Percentiles rank a stretch among this genome's conserved stretches.
phyloP scores from a whole-genome alignment of 2,888 invertebrate species.

The Lordiphosa fenestrarum region DNA sequence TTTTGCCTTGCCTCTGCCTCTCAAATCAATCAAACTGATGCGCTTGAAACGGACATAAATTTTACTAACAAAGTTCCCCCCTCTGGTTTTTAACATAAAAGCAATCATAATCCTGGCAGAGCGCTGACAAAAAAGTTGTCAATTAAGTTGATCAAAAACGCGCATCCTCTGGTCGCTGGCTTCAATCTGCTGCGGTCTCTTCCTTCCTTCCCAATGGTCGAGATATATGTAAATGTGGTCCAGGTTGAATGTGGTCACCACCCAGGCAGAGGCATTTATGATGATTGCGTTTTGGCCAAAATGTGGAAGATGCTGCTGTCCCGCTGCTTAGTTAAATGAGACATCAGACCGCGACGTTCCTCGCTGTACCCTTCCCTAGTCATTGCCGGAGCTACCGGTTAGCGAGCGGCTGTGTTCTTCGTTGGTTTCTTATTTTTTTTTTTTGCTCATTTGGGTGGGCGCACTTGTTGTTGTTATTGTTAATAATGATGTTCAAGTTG shows the following conservation, averaged over 20 bases:
- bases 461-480: constrained; percentile 63
- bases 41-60: constrained; percentile 61
- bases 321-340: constrained; percentile 72
- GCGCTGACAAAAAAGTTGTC: constrained; percentile 76
- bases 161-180: background rate
- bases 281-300: constrained; percentile 67
- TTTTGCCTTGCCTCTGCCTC: constrained; percentile 40
- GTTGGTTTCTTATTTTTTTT: background rate
- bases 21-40: constrained; percentile 70
- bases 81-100: constrained; percentile 71
- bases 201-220: background rate
- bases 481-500: constrained; percentile 62
- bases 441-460: constrained; percentile 33
- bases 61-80: constrained; percentile 59
- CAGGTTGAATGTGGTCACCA: constrained; percentile 38
- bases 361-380: constrained; percentile 9
- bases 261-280: constrained; percentile 70
- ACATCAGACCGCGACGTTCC: constrained; percentile 48
- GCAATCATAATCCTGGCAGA: constrained; percentile 76
- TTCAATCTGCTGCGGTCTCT: background rate
- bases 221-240: constrained; percentile 57
- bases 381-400: constrained; percentile 42
- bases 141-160: constrained; percentile 72
- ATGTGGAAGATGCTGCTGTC: constrained; percentile 24
- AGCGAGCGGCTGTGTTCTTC: constrained; percentile 33